phyloP scores from a whole-genome alignment of 2,113 vertebrate species.

The Mesoclemmys tuberculata region DNA sequence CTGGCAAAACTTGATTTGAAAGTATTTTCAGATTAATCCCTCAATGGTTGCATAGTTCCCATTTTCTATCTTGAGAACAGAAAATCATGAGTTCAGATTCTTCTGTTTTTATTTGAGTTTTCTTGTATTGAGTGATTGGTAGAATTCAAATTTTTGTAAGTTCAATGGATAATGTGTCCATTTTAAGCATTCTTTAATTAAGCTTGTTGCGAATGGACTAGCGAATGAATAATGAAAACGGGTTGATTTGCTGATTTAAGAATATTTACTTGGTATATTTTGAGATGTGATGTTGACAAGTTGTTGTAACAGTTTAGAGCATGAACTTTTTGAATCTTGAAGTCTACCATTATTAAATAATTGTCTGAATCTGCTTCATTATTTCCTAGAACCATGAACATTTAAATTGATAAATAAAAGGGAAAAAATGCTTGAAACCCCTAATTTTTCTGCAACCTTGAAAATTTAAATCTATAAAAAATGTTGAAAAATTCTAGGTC shows the following conservation, averaged over 20 bases:
- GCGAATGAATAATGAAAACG: not conserved
- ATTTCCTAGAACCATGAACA: not conserved
- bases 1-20: slow-evolving; percentile 17
- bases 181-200: not conserved
- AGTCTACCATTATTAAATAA: not conserved
- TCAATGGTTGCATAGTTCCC: not conserved
- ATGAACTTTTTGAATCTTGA: not conserved
- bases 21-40: not conserved
- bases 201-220: not conserved
- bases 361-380: not conserved
- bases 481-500: not conserved
- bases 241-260: not conserved
- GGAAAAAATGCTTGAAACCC: not conserved
- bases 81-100: not conserved
- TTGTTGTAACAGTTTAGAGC: not conserved
- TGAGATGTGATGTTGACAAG: not conserved
- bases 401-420: not conserved
- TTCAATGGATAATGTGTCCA: not conserved
- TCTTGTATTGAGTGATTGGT: not conserved
- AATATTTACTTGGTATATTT: not conserved
- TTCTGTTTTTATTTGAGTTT: not conserved
- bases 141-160: not conserved
- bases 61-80: not conserved
- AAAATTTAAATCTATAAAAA: not conserved
- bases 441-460: not conserved